Percentiles rank a stretch among this genome's conserved stretches.
These are phyloP conservation scores for Phyllostomus hastatus DNA, from an alignment of 2,113 vertebrate species.

Conservation along the genomic window DNA sequence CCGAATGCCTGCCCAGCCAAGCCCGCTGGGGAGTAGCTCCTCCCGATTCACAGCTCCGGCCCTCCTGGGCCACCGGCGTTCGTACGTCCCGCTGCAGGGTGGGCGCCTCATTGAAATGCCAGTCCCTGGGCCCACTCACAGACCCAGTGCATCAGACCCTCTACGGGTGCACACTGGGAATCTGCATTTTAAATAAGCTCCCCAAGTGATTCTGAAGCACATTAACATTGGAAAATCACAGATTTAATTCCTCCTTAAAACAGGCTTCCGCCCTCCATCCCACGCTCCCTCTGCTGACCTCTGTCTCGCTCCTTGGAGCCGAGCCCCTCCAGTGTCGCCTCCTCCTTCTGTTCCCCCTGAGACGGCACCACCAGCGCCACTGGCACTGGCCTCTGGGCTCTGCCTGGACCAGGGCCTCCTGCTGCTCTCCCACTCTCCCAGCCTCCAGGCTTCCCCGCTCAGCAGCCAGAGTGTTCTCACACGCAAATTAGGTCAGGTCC, in stretches of 20 bases:
- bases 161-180: neutral
- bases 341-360: neutral
- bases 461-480: neutral
- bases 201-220: neutral
- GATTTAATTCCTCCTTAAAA: neutral
- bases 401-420: neutral
- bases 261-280: neutral
- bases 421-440: neutral
- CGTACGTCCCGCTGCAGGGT: neutral
- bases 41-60: no score
- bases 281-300: neutral
- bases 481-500: neutral
- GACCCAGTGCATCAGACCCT: neutral
- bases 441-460: neutral
- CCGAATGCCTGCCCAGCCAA: neutral
- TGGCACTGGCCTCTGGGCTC: neutral
- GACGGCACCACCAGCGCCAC: neutral
- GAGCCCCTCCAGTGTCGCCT: neutral
- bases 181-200: neutral
- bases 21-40: neutral
- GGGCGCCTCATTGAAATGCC: neutral
- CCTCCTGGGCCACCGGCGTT: no score
- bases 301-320: neutral
- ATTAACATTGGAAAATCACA: neutral
- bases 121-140: neutral